These are phyloP conservation scores for Manis javanica DNA, from an alignment of 2,797 vertebrate genomes.

Conservation along the genomic window DNA sequence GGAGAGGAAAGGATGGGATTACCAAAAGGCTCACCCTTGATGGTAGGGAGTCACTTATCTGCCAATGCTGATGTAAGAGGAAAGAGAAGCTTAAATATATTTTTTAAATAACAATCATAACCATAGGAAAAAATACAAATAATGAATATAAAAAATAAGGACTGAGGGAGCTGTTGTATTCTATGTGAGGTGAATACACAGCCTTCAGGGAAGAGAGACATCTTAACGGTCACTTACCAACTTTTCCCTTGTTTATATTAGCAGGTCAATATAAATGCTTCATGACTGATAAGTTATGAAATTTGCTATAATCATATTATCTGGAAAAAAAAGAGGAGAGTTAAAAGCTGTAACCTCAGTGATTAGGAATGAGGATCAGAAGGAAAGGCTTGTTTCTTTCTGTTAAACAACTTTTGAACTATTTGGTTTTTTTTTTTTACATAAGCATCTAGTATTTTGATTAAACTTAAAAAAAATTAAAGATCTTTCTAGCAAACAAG, in stretches of 20 bases:
- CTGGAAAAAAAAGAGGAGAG: neutral
- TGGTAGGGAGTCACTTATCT: neutral
- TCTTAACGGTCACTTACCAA: neutral
- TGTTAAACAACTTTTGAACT: neutral
- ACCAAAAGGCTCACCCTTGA: neutral
- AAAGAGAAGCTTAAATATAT: neutral
- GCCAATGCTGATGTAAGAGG: neutral
- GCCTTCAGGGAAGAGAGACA: neutral
- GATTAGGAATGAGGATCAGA: neutral
- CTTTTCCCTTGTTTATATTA: neutral
- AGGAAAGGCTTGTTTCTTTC: neutral
- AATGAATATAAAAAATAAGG: neutral
- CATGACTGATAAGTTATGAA: neutral
- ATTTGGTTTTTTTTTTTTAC: neutral
- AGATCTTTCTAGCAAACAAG: neutral
- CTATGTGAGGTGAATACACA: neutral
- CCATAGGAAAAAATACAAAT: neutral
- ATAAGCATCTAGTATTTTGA: neutral
- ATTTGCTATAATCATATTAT: neutral
- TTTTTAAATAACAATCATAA: neutral
- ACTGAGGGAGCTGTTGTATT: neutral
- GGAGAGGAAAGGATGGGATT: neutral
- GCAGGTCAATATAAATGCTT: neutral
- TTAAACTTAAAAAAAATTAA: slow-evolving; percentile 45
- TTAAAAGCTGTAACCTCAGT: neutral